Percentiles rank a stretch among this genome's conserved stretches.
Evolutionary conservation across 2,888 invertebrate species (phyloP).

Genomic region (Lottia gigantea): DNA sequence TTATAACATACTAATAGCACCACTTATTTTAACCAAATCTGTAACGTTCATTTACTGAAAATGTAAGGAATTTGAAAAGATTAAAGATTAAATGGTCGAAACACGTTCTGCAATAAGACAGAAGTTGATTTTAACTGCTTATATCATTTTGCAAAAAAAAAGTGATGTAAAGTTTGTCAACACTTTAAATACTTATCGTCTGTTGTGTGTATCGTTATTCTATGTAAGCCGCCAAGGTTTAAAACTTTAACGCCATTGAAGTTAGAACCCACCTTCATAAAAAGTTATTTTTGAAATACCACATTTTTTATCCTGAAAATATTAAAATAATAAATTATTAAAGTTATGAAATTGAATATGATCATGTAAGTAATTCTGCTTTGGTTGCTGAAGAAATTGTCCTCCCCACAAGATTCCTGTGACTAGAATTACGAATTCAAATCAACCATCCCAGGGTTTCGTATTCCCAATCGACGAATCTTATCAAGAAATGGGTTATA

Average conservation of each 20-base stretch:
- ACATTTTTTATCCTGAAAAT: constrained; percentile 40
- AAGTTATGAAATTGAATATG: too few species aligned
- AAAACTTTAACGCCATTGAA: neutral
- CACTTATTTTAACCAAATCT: neutral
- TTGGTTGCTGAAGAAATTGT: too few species aligned
- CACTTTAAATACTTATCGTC: neutral
- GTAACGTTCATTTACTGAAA: constrained; percentile 8
- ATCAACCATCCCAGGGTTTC: too few species aligned
- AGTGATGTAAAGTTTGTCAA: neutral
- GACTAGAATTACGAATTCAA: too few species aligned
- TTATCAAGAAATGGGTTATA: too few species aligned
- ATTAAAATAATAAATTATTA: neutral
- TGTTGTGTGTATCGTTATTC: neutral
- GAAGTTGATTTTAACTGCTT: too few species aligned
- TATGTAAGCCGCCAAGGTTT: neutral
- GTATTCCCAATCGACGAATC: too few species aligned
- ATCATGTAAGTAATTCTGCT: too few species aligned
- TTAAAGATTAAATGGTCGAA: neutral
- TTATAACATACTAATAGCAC: too few species aligned
- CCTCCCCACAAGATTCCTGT: too few species aligned
- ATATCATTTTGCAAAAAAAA: too few species aligned
- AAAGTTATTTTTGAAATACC: constrained; percentile 39
- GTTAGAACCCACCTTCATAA: constrained; percentile 36
- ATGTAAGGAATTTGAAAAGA: neutral
- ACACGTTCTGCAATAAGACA: too few species aligned